These are phyloP conservation scores for Microcebus tavaratra DNA, from an alignment of 2,113 vertebrate species.

Conservation along the genomic window DNA sequence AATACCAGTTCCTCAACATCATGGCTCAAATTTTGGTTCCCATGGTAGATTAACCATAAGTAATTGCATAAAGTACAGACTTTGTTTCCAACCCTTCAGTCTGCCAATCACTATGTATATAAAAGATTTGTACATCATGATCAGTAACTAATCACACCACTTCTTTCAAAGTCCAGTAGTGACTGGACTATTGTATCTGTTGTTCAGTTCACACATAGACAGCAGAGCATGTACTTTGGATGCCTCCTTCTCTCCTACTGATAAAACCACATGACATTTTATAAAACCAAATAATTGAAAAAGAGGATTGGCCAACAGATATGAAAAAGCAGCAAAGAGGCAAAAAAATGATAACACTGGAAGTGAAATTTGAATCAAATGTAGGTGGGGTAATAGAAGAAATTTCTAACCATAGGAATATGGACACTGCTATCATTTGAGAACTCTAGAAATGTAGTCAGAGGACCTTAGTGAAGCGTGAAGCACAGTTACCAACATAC, in stretches of 20 bases:
- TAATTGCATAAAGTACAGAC: background rate
- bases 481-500: background rate
- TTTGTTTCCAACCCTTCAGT: background rate
- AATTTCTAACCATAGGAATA: background rate
- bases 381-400: background rate
- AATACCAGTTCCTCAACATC: background rate
- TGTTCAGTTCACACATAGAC: background rate
- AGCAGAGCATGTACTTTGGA: background rate
- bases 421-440: background rate
- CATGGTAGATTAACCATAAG: background rate
- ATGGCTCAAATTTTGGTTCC: background rate
- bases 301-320: background rate
- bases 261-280: background rate
- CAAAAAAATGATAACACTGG: background rate
- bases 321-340: background rate
- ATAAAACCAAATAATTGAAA: background rate
- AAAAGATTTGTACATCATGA: background rate
- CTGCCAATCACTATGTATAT: background rate
- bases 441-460: background rate
- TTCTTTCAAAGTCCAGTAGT: background rate
- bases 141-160: background rate
- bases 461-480: background rate
- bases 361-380: background rate
- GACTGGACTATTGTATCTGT: background rate
- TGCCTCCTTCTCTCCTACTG: background rate